A percentile compares a stretch with the other conserved stretches of the same genome.
phyloP scores from a whole-genome alignment of 2,797 vertebrate genomes.

The Buceros bicornis region DNA sequence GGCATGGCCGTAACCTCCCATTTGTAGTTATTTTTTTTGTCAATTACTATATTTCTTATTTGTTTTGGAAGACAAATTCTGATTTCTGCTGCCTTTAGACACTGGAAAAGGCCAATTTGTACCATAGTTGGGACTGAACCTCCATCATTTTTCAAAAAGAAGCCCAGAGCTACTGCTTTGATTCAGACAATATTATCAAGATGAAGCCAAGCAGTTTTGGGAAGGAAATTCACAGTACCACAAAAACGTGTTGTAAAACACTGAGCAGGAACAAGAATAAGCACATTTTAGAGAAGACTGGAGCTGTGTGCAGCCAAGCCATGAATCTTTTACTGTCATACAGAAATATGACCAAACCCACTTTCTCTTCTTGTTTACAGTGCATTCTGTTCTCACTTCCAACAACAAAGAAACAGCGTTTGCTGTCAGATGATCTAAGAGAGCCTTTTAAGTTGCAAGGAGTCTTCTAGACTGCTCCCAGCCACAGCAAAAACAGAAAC shows the following conservation, averaged over 20 bases:
- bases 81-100: neutral
- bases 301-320: neutral
- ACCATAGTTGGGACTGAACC: neutral
- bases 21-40: neutral
- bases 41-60: neutral
- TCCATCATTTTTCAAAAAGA: neutral
- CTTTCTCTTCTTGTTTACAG: neutral
- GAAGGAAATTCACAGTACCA: slow-evolving; percentile 19
- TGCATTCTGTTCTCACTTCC: neutral
- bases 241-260: neutral
- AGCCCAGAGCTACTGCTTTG: neutral
- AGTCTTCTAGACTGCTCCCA: neutral
- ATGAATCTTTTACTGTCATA: slow-evolving; percentile 13
- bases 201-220: neutral
- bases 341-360: neutral
- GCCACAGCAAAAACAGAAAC: slow-evolving; percentile 5
- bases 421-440: slow-evolving; percentile 8
- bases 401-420: slow-evolving; percentile 21
- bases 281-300: slow-evolving; percentile 1
- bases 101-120: neutral
- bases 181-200: neutral
- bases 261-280: neutral
- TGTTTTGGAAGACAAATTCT: neutral
- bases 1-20: neutral
- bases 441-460: neutral